Conservation (phyloP, 2,113 vertebrate genomes). For the Entomyzon cyanotis region DNA sequence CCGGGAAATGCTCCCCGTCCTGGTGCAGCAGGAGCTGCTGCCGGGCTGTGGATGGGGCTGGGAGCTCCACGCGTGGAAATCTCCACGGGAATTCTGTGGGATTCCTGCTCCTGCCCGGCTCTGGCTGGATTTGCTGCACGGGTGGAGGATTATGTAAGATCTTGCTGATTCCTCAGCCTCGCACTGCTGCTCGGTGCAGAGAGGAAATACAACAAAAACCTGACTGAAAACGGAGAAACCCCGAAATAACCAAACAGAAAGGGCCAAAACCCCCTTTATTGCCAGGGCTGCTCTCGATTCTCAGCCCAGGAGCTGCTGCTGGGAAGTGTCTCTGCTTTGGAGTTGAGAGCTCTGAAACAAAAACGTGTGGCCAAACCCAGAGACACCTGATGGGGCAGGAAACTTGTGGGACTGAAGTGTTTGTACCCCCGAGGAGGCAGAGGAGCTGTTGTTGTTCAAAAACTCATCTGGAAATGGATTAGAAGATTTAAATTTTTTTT, state of each 20-base stretch:
- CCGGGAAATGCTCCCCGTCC: not conserved
- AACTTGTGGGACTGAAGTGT: not conserved
- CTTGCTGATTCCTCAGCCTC: not conserved
- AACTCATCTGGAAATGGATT: rapidly evolving
- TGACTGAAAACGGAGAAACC: not conserved
- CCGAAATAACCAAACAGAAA: not conserved
- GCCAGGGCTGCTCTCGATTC: not conserved
- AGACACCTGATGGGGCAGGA: not conserved
- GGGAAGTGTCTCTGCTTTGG: not conserved
- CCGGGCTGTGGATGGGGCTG: not conserved
- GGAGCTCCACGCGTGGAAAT: not conserved
- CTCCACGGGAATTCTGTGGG: not conserved
- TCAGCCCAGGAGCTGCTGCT: not conserved
- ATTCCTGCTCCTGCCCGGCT: not conserved
- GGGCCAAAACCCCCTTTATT: rapidly evolving
- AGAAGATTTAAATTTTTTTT: too few species aligned
- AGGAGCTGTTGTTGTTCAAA: not conserved
- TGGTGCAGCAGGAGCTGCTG: not conserved
- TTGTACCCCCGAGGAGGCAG: not conserved
- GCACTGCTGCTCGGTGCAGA: not conserved
- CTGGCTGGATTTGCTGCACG: not conserved
- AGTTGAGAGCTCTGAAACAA: not conserved
- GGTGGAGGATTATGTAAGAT: constrained; percentile 56
- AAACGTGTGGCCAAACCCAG: not conserved
- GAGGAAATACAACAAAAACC: not conserved